These are phyloP conservation scores for Anomalospiza imberbis DNA, from an alignment of 2,797 vertebrate species.

Conservation along the genomic window DNA sequence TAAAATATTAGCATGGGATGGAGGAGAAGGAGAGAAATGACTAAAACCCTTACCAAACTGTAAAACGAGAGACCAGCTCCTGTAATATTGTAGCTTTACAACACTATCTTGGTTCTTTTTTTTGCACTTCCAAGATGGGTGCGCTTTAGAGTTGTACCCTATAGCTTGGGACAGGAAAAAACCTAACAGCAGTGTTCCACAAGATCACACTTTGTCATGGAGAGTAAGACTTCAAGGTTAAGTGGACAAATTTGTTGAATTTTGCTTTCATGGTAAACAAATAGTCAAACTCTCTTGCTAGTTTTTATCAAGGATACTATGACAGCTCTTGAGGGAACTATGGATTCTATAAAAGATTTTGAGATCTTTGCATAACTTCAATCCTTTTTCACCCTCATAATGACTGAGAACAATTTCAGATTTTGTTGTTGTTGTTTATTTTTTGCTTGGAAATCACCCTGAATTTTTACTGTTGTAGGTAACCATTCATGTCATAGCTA, in stretches of 20 bases:
- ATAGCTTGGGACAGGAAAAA: neutral
- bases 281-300: neutral
- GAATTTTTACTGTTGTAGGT: neutral
- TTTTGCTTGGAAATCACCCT: neutral
- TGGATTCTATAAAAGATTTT: neutral
- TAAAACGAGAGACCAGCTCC: neutral
- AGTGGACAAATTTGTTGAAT: neutral
- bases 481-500: neutral
- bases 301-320: neutral
- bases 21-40: neutral
- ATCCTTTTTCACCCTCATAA: neutral
- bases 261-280: neutral
- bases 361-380: neutral
- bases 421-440: neutral
- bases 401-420: neutral
- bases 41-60: neutral
- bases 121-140: neutral
- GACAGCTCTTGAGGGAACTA: neutral
- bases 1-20: neutral
- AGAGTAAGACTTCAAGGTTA: neutral
- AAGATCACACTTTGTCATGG: neutral
- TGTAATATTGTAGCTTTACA: neutral
- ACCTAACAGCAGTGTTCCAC: neutral
- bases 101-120: accelerated
- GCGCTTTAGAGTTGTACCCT: neutral